These are phyloP conservation scores for Euglossa dilemma DNA, from an alignment of 1,140 invertebrate species.

Conservation along the genomic window DNA sequence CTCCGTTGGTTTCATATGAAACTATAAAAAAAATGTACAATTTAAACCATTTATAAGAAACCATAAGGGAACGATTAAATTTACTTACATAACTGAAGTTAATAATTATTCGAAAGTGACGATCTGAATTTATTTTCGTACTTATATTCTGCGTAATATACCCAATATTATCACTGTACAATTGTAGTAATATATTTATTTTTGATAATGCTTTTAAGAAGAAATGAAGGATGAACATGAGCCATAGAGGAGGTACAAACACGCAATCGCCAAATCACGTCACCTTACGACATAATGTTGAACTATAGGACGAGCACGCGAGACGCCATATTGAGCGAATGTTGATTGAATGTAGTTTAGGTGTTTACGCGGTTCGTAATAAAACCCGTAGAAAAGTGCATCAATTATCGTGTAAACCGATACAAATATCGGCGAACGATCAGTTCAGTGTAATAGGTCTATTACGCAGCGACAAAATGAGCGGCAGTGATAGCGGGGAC, in stretches of 20 bases:
- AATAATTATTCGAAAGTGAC: background rate
- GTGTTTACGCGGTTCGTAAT: slow-evolving; percentile 71
- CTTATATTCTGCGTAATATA: background rate
- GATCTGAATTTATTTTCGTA: background rate
- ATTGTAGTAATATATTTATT: background rate
- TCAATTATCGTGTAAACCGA: slow-evolving; percentile 43
- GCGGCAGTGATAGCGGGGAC: slow-evolving; percentile 66
- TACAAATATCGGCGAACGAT: slow-evolving; percentile 37
- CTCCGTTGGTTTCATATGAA: background rate
- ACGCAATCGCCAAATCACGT: slow-evolving; percentile 30
- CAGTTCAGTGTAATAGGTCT: slow-evolving; percentile 18
- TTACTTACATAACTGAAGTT: too few species aligned
- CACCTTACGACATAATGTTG: slow-evolving; percentile 5
- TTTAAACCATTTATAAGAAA: background rate
- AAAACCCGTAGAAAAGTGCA: slow-evolving; percentile 56
- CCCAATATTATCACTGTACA: rapidly evolving
- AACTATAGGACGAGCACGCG: slow-evolving; percentile 51
- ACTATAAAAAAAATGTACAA: background rate
- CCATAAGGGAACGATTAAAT: background rate
- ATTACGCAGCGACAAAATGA: slow-evolving; percentile 58
- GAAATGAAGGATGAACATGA: background rate
- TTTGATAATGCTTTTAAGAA: background rate
- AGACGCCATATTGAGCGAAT: slow-evolving; percentile 72
- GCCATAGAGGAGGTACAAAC: background rate
- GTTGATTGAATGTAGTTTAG: slow-evolving; percentile 68